phyloP scores from a whole-genome alignment of 2,888 invertebrate species.

The Apoda limacodes region DNA sequence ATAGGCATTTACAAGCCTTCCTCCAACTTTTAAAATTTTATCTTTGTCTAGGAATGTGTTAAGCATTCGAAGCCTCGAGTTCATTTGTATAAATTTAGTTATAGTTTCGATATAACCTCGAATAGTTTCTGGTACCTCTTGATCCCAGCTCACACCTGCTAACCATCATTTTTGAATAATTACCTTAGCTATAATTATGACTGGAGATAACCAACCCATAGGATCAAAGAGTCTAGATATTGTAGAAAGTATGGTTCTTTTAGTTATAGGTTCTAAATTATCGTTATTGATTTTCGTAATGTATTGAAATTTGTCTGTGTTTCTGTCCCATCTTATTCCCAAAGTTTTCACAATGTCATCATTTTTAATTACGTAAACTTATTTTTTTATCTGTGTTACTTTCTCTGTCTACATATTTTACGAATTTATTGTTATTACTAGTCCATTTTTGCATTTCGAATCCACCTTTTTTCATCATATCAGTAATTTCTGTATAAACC shows the following conservation, averaged over 20 bases:
- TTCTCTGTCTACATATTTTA: neutral
- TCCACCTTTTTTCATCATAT: neutral
- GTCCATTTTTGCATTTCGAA: neutral
- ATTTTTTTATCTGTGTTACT: neutral
- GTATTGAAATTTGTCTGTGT: no score
- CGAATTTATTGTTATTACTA: neutral
- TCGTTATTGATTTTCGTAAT: no score
- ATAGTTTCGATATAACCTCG: neutral
- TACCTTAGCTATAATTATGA: no score
- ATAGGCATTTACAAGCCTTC: neutral
- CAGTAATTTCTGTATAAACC: no score
- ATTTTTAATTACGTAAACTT: neutral
- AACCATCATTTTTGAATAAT: neutral
- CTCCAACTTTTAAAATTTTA: neutral
- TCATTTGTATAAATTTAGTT: neutral
- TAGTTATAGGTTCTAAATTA: no score
- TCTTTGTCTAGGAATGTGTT: no score
- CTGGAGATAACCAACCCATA: no score
- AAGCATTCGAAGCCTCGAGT: neutral
- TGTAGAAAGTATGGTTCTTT: no score
- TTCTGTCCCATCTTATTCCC: no score
- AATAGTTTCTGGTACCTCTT: neutral
- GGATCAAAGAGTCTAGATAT: no score
- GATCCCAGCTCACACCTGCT: neutral
- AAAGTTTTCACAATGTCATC: neutral